These are phyloP conservation scores for Epizoanthus fatuus DNA, from an alignment of 92 coral and sea anemone genomes.

Conservation along the genomic window DNA sequence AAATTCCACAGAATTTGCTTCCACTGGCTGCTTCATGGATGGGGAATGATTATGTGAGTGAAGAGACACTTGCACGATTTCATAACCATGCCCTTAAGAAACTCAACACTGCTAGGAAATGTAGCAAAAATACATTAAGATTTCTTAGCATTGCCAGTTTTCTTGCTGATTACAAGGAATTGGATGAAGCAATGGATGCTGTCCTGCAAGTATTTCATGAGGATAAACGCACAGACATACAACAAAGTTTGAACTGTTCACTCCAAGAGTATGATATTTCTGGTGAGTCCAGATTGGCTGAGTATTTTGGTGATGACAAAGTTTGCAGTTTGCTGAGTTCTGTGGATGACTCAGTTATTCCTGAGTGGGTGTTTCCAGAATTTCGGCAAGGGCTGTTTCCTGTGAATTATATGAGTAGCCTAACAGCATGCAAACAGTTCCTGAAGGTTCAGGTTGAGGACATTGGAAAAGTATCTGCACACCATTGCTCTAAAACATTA, in stretches of 20 bases:
- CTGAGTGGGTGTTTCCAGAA: conserved; percentile 65
- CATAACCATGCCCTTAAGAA: conserved; percentile 51
- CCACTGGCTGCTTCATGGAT: conserved; percentile 91
- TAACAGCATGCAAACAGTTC: conserved; percentile 62
- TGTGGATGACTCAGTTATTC: conserved; percentile 43
- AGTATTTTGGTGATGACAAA: conserved; percentile 55
- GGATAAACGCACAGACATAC: conserved; percentile 9
- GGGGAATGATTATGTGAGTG: conserved; percentile 89
- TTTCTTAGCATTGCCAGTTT: conserved; percentile 69
- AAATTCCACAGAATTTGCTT: conserved; percentile 59
- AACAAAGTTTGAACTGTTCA: conserved; percentile 66
- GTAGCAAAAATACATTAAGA: conserved; percentile 38
- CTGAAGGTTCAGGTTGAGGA: conserved; percentile 78
- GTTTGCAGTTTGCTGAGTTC: conserved; percentile 56
- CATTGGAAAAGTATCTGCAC: conserved; percentile 65
- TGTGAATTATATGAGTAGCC: conserved; percentile 48
- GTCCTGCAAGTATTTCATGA: conserved; percentile 48
- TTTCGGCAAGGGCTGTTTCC: too few species aligned
- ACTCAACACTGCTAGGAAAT: conserved; percentile 35
- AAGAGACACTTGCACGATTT: conserved; percentile 64
- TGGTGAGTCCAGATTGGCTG: conserved; percentile 51
- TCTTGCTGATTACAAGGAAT: conserved; percentile 51
- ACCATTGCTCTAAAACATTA: conserved; percentile 62
- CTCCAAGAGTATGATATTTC: conserved; percentile 74
- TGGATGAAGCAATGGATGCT: conserved; percentile 57